Conservation (phyloP, 2,797 vertebrate genomes). For the Pachyuromys duprasi region DNA sequence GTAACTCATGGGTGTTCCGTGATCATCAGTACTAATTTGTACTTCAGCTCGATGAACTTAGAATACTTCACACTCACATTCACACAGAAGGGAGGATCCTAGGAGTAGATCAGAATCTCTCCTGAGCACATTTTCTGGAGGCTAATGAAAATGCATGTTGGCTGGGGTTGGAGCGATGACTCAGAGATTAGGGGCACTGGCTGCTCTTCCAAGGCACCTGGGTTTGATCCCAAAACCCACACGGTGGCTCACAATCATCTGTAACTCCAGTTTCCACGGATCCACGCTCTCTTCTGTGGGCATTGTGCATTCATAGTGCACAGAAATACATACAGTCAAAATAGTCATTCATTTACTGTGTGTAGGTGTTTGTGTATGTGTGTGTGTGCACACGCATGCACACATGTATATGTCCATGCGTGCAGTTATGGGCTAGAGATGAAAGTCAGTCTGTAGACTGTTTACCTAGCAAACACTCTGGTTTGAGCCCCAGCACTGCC, state of each 20-base stretch:
- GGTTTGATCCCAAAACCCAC: not conserved
- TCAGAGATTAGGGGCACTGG: not conserved
- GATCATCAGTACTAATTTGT: conserved; percentile 79
- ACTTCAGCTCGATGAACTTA: conserved; percentile 75
- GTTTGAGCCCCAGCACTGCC: not conserved
- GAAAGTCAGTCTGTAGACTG: not conserved
- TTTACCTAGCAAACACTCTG: not conserved
- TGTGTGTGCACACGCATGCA: no score
- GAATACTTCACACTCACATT: conserved; percentile 72
- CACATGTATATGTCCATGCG: not conserved
- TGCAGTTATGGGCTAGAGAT: not conserved
- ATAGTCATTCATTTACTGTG: not conserved
- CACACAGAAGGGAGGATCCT: conserved; percentile 31
- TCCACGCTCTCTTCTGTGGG: not conserved
- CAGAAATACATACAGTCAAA: not conserved
- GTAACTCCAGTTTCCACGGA: not conserved
- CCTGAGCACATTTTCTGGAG: not conserved
- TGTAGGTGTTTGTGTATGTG: not conserved
- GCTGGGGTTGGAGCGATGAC: not conserved
- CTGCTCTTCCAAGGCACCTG: not conserved
- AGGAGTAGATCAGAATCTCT: not conserved
- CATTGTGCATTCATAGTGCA: not conserved
- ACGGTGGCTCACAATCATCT: not conserved
- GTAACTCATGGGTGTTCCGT: conserved; percentile 75
- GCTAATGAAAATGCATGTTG: not conserved